Base-by-base conservation (phyloP, 1,140 invertebrate genomes). In the Ceratina australensis region DNA sequence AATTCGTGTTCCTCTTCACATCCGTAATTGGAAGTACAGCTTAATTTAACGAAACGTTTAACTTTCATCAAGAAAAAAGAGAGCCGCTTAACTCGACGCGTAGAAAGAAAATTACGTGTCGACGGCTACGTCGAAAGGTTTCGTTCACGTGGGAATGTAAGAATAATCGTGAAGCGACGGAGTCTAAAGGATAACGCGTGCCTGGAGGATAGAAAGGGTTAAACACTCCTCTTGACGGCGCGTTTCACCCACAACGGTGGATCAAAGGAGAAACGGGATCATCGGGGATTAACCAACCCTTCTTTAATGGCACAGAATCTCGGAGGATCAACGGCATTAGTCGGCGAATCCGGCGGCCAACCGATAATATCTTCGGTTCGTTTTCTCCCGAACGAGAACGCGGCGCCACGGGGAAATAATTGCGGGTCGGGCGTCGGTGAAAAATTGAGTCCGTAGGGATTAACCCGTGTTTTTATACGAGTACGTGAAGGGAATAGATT, bases 221-320 rank as follows among this genome's bases (percentile, higher is more conserved):
- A 42, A 42, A 22, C n/a, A 8, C n/a, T 42, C 28, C 33, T 64
- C 60, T 61, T 8, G 15, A 22, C 16, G 8, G 15, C 13, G 16
- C 22, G 8, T 47, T 26, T 22, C 13, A 8, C 15, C 20, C 20
- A 24, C 8, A n/a, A 1, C 3, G 22, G 0, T 8, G 28, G 13
- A 5, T 10, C 8, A 22, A 18, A 28, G 3, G 4, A 33, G 13
- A n/a, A 56, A 67, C 59, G 64, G 66, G 28, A 1, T 52, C 56
- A 8, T n/a, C 7, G 4, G 33, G 54, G 74, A 77, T 77, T 71
- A 77, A 47, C 20, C 65, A 15, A 52, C 20, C 74, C 28, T 50
- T 4, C 56, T 71, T 71, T 54, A 69, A 54, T 42, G 66, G 28
- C 28, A 12, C 24, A 20, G 66, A 57, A 33, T 71, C 47, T 54